phyloP scores from a whole-genome alignment of 2,888 invertebrate genomes.

The Rambutsinella grinnellia region DNA sequence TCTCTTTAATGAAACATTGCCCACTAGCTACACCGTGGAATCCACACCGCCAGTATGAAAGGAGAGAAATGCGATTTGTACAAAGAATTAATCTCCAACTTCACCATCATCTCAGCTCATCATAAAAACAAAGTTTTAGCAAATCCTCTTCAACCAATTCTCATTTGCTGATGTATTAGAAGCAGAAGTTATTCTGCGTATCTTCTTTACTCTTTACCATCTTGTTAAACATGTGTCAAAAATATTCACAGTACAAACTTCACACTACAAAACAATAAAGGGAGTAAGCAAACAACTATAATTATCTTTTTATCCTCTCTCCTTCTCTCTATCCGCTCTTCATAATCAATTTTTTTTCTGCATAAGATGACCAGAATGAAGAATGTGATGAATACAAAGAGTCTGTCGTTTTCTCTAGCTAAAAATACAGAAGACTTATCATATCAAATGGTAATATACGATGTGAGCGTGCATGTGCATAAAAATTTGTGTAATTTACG shows the following conservation, averaged over 20 bases:
- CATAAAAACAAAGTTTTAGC: no score
- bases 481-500: neutral
- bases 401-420: neutral
- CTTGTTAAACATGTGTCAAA: constrained; percentile 25
- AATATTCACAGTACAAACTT: constrained; percentile 1
- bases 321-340: neutral
- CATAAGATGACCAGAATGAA: neutral
- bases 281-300: neutral
- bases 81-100: no score
- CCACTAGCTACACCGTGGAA: no score
- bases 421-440: no score
- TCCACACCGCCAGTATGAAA: no score
- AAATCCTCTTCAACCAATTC: no score
- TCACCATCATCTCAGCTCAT: no score
- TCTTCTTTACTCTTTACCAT: neutral
- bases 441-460: neutral
- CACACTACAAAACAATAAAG: neutral
- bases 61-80: no score
- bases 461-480: neutral
- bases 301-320: neutral
- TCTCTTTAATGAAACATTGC: no score
- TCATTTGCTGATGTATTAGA: no score
- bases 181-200: no score
- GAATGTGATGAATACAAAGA: neutral
- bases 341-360: neutral